These are phyloP conservation scores for Amphiprion clarkii DNA, from an alignment of 2,797 vertebrate species.

Conservation along the genomic window DNA sequence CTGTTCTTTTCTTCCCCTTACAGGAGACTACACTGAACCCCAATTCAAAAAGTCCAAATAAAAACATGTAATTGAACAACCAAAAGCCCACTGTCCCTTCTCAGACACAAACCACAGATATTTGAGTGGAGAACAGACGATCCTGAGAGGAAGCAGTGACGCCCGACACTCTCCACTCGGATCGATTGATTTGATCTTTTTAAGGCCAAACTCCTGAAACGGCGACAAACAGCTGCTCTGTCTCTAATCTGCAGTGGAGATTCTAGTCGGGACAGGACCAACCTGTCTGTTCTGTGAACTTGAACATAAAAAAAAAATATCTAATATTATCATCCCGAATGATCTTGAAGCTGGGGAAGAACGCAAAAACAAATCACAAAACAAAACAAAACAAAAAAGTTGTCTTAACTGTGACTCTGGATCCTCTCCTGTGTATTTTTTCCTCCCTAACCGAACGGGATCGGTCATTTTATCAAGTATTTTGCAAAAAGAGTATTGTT, in stretches of 20 bases:
- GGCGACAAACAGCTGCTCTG: conserved; percentile 25
- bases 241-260: conserved; percentile 16
- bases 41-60: conserved; percentile 51
- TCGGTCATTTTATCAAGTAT: conserved; percentile 64
- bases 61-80: conserved; percentile 66
- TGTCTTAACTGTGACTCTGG: conserved; percentile 56
- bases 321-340: conserved; percentile 35
- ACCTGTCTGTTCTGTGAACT: conserved; percentile 30
- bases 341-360: conserved; percentile 35
- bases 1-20: conserved; percentile 18
- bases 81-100: conserved; percentile 30
- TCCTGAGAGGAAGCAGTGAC: conserved; percentile 24
- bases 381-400: conserved; percentile 15
- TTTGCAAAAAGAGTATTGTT: conserved; percentile 65
- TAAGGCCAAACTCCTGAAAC: conserved; percentile 37
- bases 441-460: conserved; percentile 19
- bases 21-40: conserved; percentile 81
- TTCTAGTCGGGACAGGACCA: conserved; percentile 31
- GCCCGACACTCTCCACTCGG: conserved; percentile 28
- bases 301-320: not conserved
- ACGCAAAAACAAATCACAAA: conserved; percentile 4
- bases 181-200: conserved; percentile 30
- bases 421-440: conserved; percentile 57
- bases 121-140: conserved; percentile 38
- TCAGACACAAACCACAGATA: conserved; percentile 29